A percentile compares a stretch with the other conserved stretches of the same genome.
Evolutionary conservation across 2,113 vertebrate species (phyloP).

Genomic region (Chaetodon auriga): DNA sequence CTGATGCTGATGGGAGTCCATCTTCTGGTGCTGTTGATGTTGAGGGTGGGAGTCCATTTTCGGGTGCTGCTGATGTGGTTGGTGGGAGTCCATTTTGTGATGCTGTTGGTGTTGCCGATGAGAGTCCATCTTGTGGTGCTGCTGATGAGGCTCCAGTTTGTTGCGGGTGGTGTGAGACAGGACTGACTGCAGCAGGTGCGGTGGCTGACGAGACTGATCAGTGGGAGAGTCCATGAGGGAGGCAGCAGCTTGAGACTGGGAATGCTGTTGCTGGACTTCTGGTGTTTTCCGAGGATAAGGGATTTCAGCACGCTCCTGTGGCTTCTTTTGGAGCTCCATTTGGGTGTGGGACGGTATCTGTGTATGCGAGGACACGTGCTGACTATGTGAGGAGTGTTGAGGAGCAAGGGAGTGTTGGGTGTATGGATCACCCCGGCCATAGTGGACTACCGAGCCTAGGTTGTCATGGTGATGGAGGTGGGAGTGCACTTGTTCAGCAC

Average conservation of each 20-base stretch:
- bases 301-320: constrained; percentile 85
- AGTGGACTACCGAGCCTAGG: constrained; percentile 92
- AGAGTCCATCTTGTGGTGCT: constrained; percentile 72
- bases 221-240: constrained; percentile 88
- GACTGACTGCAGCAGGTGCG: constrained; percentile 91
- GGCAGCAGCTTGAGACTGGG: constrained; percentile 81
- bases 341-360: constrained; percentile 83
- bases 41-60: constrained; percentile 77
- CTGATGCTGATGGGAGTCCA: constrained; percentile 68
- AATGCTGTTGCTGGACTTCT: constrained; percentile 83
- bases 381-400: constrained; percentile 80
- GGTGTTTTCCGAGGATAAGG: constrained; percentile 86
- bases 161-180: constrained; percentile 91
- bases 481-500: constrained; percentile 82
- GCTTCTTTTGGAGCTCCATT: constrained; percentile 86
- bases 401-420: constrained; percentile 81
- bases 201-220: constrained; percentile 84
- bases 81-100: constrained; percentile 75
- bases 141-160: constrained; percentile 83
- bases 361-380: constrained; percentile 80
- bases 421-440: constrained; percentile 87
- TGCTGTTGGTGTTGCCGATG: constrained; percentile 71
- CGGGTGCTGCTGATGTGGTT: constrained; percentile 71
- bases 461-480: constrained; percentile 87
- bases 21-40: constrained; percentile 62